Evolutionary conservation across 2,113 vertebrate genomes (phyloP).

Genomic region (Neomonachus schauinslandi): DNA sequence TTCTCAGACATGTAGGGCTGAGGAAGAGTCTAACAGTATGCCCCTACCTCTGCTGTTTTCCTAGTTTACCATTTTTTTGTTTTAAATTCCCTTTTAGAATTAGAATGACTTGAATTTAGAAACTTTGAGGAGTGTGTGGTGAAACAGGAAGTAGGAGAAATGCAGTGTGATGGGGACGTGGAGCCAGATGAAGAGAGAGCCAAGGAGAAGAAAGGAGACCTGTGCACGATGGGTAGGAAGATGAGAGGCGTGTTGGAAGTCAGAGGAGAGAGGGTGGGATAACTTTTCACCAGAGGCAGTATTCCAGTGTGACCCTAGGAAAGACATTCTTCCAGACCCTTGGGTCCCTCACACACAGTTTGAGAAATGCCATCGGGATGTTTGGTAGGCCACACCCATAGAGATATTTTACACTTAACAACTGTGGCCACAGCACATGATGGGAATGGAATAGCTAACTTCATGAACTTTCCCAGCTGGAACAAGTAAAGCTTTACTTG

Average conservation of each 20-base stretch:
- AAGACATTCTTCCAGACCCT: conserved; percentile 28
- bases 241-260: background rate
- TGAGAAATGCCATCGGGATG: conserved; percentile 28
- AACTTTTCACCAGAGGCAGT: background rate
- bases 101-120: background rate
- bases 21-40: background rate
- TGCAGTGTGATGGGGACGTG: accelerated
- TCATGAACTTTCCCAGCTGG: conserved; percentile 53
- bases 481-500: conserved; percentile 28
- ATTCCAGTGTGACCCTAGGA: background rate
- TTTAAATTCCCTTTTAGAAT: conserved; percentile 46
- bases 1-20: background rate
- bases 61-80: background rate
- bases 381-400: conserved; percentile 48
- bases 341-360: background rate
- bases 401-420: conserved; percentile 61
- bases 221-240: background rate
- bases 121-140: background rate
- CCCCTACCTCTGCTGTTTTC: background rate
- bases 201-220: background rate
- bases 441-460: conserved; percentile 37
- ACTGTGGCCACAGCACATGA: conserved; percentile 40
- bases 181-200: background rate
- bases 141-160: conserved; percentile 16
- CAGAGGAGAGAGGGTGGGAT: background rate